Conservation (phyloP, 1,140 invertebrate species). For the Apis dorsata region DNA sequence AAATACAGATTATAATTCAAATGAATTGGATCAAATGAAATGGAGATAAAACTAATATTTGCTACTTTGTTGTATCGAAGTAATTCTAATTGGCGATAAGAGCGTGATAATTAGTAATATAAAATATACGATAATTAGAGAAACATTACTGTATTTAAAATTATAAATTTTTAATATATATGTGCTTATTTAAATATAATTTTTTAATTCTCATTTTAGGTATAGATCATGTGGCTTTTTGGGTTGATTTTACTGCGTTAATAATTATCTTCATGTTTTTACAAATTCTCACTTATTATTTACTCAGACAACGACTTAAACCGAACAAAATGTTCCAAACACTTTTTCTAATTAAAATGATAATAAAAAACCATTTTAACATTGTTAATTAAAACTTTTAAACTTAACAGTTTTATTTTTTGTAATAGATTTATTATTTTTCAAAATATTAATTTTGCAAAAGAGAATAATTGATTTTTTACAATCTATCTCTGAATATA, state of each 20-base stretch:
- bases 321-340: conserved; percentile 85
- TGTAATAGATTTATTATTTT: neutral
- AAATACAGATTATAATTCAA: too few species aligned
- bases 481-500: neutral
- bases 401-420: neutral
- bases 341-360: conserved; percentile 81
- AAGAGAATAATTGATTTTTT: neutral
- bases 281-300: conserved; percentile 83
- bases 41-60: too few species aligned
- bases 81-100: too few species aligned
- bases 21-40: too few species aligned
- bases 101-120: too few species aligned
- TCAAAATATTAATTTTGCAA: neutral
- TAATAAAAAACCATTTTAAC: conserved; percentile 83
- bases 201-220: conserved; percentile 67
- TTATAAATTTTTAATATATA: too few species aligned
- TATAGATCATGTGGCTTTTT: conserved; percentile 83
- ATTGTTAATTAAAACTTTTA: conserved; percentile 41
- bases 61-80: too few species aligned
- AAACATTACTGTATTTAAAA: too few species aligned
- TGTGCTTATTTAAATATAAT: neutral
- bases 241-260: conserved; percentile 82
- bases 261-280: conserved; percentile 81
- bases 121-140: too few species aligned
- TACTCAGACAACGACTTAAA: conserved; percentile 84